Base-by-base conservation (phyloP, 1,140 invertebrate genomes). In the Apocrypta bakeri region DNA sequence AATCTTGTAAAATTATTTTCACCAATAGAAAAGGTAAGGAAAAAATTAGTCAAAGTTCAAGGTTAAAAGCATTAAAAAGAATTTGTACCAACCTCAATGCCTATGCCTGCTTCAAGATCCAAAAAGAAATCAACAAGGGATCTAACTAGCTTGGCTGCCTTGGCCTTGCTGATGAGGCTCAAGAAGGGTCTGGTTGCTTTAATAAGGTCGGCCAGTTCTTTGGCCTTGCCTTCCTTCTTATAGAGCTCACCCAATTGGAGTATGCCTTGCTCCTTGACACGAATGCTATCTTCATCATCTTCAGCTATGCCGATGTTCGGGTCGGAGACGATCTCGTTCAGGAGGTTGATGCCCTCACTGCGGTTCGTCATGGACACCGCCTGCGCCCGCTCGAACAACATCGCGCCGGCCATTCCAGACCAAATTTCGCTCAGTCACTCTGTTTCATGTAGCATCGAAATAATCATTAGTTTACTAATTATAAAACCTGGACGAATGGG, bases 81-180 rank as follows among this genome's bases (percentile, higher is more conserved):
- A 6, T 31, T 31, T n/a, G 27, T 40, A 12, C 42, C 84, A 83
- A 95, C 94, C 93, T 97, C 98, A 81, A 97, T 96, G 42, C 98
- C 98, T 86, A 97, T 98, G 48, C 95, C 96, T 84, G 97, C 97
- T 92, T 99, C 98, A 90, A 99, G 95, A 92, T 99, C 98, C 69
- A 99, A 93, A 92, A 99, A 99, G 92, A 98, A 96, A 91, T 99
- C 99, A 9, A 99, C 98, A 72, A 99, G 93, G 14, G 97, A 97
- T 83, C 98, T 94, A 0, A 99, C 98, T 81, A 99, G 93, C 92
- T 99, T 99, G 0, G 98, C 98, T 81, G 99, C 99, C 92, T 99
- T 99, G 29, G 99, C 99, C 93, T 99, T 99, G 88, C 98, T 99
- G 85, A 99, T 98, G 71, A 96, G 93, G 85, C 95, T 95, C 12